These are phyloP conservation scores for Cephalopholis sonnerati DNA, from an alignment of 2,113 vertebrate genomes.

Conservation along the genomic window DNA sequence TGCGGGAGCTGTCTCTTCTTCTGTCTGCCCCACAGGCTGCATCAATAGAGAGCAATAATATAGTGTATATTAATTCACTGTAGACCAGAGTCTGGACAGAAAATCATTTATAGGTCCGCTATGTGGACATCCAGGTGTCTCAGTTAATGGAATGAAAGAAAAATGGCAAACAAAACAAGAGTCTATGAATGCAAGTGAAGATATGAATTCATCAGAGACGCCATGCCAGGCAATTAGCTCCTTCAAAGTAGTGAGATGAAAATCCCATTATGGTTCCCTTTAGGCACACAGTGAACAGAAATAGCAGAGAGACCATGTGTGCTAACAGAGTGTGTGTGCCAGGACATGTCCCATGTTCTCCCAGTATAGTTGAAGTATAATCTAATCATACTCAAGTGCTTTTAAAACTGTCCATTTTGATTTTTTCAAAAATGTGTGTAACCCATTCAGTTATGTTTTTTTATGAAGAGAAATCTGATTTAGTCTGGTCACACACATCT, in stretches of 20 bases:
- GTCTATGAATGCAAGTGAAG: background rate
- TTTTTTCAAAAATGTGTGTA: no score
- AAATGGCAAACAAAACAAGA: background rate
- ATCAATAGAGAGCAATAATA: slow-evolving; percentile 31
- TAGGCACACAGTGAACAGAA: slow-evolving; percentile 49
- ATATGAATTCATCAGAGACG: slow-evolving; percentile 36
- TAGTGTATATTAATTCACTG: background rate
- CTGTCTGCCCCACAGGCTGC: slow-evolving; percentile 18
- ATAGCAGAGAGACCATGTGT: slow-evolving; percentile 63
- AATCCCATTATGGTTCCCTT: slow-evolving; percentile 58
- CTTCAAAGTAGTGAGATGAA: slow-evolving; percentile 57
- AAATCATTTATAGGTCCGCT: background rate
- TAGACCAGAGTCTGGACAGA: background rate
- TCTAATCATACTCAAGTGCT: background rate
- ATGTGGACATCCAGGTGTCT: background rate
- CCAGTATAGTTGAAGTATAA: background rate
- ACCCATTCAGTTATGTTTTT: background rate
- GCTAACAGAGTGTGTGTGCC: slow-evolving; percentile 22
- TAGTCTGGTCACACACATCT: background rate
- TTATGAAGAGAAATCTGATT: background rate
- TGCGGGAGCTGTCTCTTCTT: background rate
- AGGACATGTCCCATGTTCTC: slow-evolving; percentile 4
- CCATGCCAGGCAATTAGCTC: slow-evolving; percentile 61
- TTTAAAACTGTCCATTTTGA: slow-evolving; percentile 6
- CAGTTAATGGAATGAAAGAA: background rate